Conservation (phyloP, 2,113 vertebrate species). For the Alosa alosa region DNA sequence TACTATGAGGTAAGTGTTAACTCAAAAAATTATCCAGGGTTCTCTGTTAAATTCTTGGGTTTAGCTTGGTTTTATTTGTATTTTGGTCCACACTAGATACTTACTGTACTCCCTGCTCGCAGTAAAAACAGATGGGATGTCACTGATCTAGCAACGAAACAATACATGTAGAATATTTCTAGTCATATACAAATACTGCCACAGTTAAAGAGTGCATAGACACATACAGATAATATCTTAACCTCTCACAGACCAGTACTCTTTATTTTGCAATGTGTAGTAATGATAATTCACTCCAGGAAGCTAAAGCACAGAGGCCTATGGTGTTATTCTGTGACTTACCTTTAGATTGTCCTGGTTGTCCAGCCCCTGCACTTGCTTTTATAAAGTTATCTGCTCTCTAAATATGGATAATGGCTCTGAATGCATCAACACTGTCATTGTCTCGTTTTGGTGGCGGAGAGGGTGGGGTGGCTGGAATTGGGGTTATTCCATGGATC, state of each 20-base stretch:
- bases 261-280: not conserved
- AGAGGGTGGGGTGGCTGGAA: conserved; percentile 4
- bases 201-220: not conserved
- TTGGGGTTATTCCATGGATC: not conserved
- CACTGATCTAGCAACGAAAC: not conserved
- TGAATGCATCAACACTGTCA: not conserved
- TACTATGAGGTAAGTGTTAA: not conserved
- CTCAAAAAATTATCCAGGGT: not conserved
- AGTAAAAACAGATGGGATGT: not conserved
- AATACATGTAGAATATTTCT: not conserved
- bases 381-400: conserved; percentile 23
- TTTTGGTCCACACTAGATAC: not conserved
- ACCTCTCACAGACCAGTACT: not conserved
- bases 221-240: not conserved
- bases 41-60: not conserved
- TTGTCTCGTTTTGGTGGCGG: not conserved
- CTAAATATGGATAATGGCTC: conserved; percentile 27
- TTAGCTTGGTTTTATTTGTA: not conserved
- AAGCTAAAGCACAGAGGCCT: not conserved
- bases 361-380: not conserved
- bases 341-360: not conserved
- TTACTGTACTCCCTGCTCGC: not conserved
- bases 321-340: not conserved
- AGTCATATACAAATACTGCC: not conserved
- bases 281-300: not conserved